phyloP scores from a whole-genome alignment of 2,888 invertebrate genomes.

The Chrysina gloriosa region DNA sequence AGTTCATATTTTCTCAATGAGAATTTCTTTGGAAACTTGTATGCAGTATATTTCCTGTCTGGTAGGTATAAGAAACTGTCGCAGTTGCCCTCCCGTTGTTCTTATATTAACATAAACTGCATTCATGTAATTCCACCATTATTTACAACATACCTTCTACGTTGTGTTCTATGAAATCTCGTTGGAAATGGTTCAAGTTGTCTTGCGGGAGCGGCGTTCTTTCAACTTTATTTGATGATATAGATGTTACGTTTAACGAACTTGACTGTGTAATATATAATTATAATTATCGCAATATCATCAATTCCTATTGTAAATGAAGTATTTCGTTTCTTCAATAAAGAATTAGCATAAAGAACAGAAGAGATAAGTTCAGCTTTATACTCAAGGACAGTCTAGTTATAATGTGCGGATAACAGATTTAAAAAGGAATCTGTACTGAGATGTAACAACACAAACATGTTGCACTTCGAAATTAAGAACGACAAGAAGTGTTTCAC shows the following conservation, averaged over 20 bases:
- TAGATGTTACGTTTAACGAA: slow-evolving; percentile 19
- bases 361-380: too few species aligned
- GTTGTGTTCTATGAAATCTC: slow-evolving; percentile 11
- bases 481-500: too few species aligned
- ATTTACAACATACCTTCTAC: slow-evolving; percentile 8
- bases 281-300: too few species aligned
- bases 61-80: background rate
- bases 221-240: slow-evolving; percentile 14
- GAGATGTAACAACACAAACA: too few species aligned
- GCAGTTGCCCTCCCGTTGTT: slow-evolving; percentile 5
- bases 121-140: slow-evolving; percentile 11
- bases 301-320: too few species aligned
- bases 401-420: too few species aligned
- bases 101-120: slow-evolving; percentile 8
- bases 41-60: background rate
- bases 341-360: too few species aligned
- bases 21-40: background rate
- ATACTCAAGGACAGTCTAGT: too few species aligned
- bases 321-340: too few species aligned
- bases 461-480: too few species aligned
- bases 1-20: background rate
- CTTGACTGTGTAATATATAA: background rate
- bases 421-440: too few species aligned
- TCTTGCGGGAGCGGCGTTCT: background rate
- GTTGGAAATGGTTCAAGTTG: background rate